Evolutionary conservation across 1,140 invertebrate species (phyloP).

Genomic region (Lerema accius): DNA sequence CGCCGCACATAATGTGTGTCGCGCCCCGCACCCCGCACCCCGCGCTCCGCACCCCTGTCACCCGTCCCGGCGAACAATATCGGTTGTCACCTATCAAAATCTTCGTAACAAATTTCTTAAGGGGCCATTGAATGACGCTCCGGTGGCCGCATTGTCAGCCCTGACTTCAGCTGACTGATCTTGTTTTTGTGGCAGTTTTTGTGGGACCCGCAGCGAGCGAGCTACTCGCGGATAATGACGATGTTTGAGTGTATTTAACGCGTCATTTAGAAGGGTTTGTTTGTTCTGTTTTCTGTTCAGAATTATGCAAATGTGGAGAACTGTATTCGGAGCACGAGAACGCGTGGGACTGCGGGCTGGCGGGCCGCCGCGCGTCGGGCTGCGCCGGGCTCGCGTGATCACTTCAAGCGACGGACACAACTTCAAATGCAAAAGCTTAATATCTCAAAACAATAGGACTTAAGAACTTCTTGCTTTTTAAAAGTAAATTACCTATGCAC

Average conservation of each 20-base stretch:
- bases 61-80: conserved; percentile 47
- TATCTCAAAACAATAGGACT: too few species aligned
- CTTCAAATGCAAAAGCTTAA: too few species aligned
- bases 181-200: conserved; percentile 63
- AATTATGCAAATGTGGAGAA: conserved; percentile 65
- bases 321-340: conserved; percentile 21
- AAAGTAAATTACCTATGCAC: too few species aligned
- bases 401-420: too few species aligned
- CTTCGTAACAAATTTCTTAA: conserved; percentile 75
- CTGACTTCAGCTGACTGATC: conserved; percentile 60
- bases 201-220: conserved; percentile 46
- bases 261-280: conserved; percentile 69
- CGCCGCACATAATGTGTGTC: conserved; percentile 49
- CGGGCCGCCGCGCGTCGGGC: too few species aligned
- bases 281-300: conserved; percentile 55
- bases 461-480: too few species aligned
- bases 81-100: conserved; percentile 63
- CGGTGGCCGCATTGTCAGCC: conserved; percentile 59
- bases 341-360: not conserved
- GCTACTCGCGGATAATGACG: conserved; percentile 65
- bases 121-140: conserved; percentile 65
- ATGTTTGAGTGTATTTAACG: conserved; percentile 70
- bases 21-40: too few species aligned
- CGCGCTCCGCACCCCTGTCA: not conserved
- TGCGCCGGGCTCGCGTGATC: too few species aligned